Conservation (phyloP, 2,888 invertebrate genomes). For the Pseudanteris insignis region DNA sequence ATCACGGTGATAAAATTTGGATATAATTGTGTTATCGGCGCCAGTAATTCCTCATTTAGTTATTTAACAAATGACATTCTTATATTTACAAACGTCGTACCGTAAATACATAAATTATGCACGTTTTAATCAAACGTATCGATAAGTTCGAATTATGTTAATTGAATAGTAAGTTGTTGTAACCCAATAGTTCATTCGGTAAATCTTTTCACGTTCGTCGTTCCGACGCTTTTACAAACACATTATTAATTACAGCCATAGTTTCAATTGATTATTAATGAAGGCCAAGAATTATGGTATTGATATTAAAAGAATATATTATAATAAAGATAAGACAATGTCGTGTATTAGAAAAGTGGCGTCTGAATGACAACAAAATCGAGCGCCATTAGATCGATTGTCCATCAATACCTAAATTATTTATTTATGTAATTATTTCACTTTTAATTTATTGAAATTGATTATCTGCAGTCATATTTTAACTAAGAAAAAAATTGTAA, state of each 20-base stretch:
- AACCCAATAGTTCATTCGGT: background rate
- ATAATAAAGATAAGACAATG: too few species aligned
- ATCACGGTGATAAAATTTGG: constrained; percentile 24
- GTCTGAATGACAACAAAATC: too few species aligned
- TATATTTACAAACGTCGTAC: constrained; percentile 10
- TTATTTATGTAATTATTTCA: too few species aligned
- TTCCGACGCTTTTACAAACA: background rate
- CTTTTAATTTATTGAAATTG: too few species aligned
- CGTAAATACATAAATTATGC: constrained; percentile 14
- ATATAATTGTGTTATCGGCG: constrained; percentile 1
- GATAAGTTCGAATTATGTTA: constrained; percentile 8
- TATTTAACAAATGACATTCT: constrained; percentile 30
- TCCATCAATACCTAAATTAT: too few species aligned
- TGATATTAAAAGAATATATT: too few species aligned
- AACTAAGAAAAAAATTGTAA: too few species aligned
- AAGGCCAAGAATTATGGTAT: too few species aligned
- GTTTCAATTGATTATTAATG: too few species aligned
- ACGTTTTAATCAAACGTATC: constrained; percentile 12
- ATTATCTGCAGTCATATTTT: too few species aligned
- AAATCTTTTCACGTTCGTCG: background rate
- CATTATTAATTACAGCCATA: background rate
- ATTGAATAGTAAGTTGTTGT: background rate
- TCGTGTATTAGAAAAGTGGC: too few species aligned
- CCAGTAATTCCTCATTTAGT: constrained; percentile 5
- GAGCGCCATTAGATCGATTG: too few species aligned